phyloP scores from a whole-genome alignment of 1,140 invertebrate species.

The Limonius californicus region DNA sequence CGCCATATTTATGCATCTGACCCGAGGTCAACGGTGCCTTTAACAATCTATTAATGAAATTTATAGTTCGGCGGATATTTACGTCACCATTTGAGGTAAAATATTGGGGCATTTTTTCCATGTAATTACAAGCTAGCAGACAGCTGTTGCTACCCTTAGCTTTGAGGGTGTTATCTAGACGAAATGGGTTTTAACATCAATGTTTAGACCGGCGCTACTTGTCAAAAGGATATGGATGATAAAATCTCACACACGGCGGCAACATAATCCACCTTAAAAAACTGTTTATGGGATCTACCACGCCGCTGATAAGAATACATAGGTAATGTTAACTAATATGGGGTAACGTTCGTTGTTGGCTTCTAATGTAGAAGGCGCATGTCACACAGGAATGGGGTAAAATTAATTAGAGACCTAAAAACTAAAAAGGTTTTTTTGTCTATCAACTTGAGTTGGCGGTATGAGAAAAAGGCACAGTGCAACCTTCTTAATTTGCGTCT shows the following conservation, averaged over 20 bases:
- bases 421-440: not conserved
- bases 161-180: constrained; percentile 33
- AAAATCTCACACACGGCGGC: constrained; percentile 5
- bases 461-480: constrained; percentile 15
- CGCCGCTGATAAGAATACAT: no score
- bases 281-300: no score
- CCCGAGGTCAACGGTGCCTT: constrained; percentile 29
- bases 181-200: constrained; percentile 28
- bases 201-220: constrained; percentile 31
- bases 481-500: constrained; percentile 32
- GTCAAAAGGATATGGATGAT: constrained; percentile 32
- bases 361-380: no score
- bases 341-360: no score
- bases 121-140: constrained; percentile 36
- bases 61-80: constrained; percentile 34
- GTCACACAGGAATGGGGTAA: no score
- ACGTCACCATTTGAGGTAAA: constrained; percentile 14
- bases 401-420: no score
- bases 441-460: not conserved
- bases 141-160: constrained; percentile 31
- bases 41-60: constrained; percentile 36
- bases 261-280: not conserved
- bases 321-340: no score
- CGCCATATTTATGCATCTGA: constrained; percentile 34
- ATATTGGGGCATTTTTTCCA: constrained; percentile 22